Evolutionary conservation across 2,888 invertebrate species (phyloP), one percentile per base, ranked within the genome.

Genomic region (Caenorhabditis uteleia): DNA sequence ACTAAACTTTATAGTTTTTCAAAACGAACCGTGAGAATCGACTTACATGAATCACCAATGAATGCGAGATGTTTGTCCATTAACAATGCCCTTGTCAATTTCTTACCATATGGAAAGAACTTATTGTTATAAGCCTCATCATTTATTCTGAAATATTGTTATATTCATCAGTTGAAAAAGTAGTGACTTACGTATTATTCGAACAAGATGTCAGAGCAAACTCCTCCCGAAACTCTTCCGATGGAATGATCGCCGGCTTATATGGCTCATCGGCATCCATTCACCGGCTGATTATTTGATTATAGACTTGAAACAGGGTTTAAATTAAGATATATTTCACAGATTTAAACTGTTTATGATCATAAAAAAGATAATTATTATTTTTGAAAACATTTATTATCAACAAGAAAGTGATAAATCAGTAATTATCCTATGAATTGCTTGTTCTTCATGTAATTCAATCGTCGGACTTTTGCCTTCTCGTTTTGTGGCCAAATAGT

Each of bases 11-110:
- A n/a, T n/a, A 56, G n/a, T 38, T 29, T 29, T n/a, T n/a, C 8
- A 27, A 18, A 21, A 21, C 18, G 25, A 20, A 18, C 23, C 2
- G 23, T 34, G 44, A 44, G 44, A 44, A 6, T n/a, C 1, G 33
- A 60, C 61, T 45, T 40, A 74, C 74, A 44, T 0, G 74, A 74
- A 39, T 74, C 74, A 38, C 74, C 74, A 38, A 74, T 68, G 16
- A 64, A 45, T 36, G 64, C 25, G 26, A 74, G 49, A 29, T 71
- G 71, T 29, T 66, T 64, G 46, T 71, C 42, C 14, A 10, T 12
- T 7, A 58, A 26, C 21, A 64, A 6, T 1, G 56, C 38, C 20
- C 62, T 33, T 0, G 56, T n/a, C 2, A 51, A 47, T 20, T 33
- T 43, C 23, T 18, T 20, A 20, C 48, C 47, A 48, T 56, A 62